A percentile compares a stretch with the other conserved stretches of the same genome.
These are phyloP conservation scores for Diploscapter pachys DNA, from an alignment of 1,140 invertebrate genomes.

Conservation along the genomic window DNA sequence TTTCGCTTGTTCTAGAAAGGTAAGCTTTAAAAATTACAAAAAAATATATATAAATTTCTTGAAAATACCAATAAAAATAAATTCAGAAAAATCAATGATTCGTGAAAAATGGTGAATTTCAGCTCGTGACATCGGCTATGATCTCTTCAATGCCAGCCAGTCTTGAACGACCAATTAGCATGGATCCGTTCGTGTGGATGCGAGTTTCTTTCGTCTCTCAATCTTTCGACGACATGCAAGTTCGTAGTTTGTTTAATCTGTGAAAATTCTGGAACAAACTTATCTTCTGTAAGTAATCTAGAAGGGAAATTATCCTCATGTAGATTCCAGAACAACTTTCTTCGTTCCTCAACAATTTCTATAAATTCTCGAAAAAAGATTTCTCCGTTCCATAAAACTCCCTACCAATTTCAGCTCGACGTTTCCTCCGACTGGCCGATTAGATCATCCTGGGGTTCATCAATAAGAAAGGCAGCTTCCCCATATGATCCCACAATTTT, in stretches of 20 bases:
- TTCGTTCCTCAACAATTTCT: constrained; percentile 29
- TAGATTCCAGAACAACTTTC: neutral
- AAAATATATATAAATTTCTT: neutral
- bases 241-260: constrained; percentile 4
- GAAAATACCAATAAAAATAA: too few relatives aligned
- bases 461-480: constrained; percentile 49
- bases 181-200: constrained; percentile 53
- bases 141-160: constrained; percentile 38
- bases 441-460: constrained; percentile 43
- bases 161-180: constrained; percentile 40
- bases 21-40: constrained; percentile 7
- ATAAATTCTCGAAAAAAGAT: constrained; percentile 30
- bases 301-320: constrained; percentile 5
- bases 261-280: neutral
- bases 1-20: constrained; percentile 54
- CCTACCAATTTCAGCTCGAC: constrained; percentile 40
- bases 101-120: neutral
- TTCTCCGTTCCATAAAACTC: too few relatives aligned
- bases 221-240: constrained; percentile 48
- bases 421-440: constrained; percentile 42
- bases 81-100: too few relatives aligned
- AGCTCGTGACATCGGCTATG: constrained; percentile 44
- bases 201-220: constrained; percentile 46
- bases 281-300: too few relatives aligned
- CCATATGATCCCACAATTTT: constrained; percentile 54